These are phyloP conservation scores for Eupithecia centaureata DNA, from an alignment of 2,888 invertebrate species.

Conservation along the genomic window DNA sequence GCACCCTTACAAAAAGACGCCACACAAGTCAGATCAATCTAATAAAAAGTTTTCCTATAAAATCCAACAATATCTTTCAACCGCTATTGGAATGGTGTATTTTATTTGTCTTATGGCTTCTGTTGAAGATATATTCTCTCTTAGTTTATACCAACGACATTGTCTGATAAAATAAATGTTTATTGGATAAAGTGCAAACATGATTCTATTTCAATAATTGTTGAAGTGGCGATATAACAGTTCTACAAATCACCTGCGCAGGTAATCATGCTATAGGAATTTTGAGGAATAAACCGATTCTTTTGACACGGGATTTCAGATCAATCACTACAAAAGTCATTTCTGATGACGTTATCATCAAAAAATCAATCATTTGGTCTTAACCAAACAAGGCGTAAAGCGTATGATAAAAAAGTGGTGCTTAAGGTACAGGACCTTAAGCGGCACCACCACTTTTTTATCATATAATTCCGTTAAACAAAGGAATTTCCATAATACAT, in stretches of 20 bases:
- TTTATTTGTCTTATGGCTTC: slow-evolving; percentile 43
- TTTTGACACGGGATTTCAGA: no score
- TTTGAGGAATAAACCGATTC: no score
- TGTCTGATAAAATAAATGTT: not conserved
- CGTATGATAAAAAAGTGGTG: no score
- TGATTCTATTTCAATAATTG: not conserved
- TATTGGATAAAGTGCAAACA: not conserved
- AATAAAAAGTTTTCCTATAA: slow-evolving; percentile 55
- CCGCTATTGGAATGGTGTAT: slow-evolving; percentile 32
- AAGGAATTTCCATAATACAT: no score
- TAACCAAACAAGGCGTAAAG: no score
- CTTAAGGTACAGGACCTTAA: no score
- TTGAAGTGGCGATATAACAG: not conserved
- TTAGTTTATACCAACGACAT: not conserved
- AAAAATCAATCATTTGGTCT: not conserved
- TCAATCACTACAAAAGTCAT: not conserved
- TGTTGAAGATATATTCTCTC: slow-evolving; percentile 1
- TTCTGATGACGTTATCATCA: not conserved
- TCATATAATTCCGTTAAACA: no score
- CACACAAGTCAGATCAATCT: slow-evolving; percentile 47
- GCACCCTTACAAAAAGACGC: not conserved
- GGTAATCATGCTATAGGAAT: no score
- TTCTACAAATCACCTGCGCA: no score
- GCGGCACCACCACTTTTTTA: no score
- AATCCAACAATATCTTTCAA: slow-evolving; percentile 45